phyloP scores from a whole-genome alignment of 2,113 vertebrate genomes.

The Rhodinocichla rosea region DNA sequence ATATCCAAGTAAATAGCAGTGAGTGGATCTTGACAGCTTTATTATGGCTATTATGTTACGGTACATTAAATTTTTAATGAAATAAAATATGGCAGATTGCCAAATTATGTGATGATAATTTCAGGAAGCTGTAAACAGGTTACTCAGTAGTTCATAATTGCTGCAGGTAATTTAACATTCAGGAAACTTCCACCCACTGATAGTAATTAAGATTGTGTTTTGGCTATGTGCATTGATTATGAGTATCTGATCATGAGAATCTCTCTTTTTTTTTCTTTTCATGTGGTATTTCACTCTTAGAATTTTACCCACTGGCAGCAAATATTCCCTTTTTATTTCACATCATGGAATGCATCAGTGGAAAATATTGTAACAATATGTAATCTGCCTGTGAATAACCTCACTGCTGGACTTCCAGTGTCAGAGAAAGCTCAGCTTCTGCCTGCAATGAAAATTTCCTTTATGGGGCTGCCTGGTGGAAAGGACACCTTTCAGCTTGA shows the following conservation, averaged over 20 bases:
- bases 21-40: conserved; percentile 49
- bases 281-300: neutral
- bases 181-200: conserved; percentile 55
- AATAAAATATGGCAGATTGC: conserved; percentile 62
- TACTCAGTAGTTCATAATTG: conserved; percentile 46
- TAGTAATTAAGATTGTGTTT: conserved; percentile 44
- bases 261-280: neutral
- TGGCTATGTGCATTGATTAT: conserved; percentile 23
- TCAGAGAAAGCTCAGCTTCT: neutral
- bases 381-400: neutral
- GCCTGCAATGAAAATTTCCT: neutral
- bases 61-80: conserved; percentile 58
- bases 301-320: neutral
- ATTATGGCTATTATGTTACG: conserved; percentile 43
- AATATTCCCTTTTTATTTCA: neutral
- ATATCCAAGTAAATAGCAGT: conserved; percentile 21
- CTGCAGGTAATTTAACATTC: conserved; percentile 60
- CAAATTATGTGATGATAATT: conserved; percentile 51
- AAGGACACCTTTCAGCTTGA: neutral
- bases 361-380: neutral
- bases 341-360: neutral
- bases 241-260: conserved; percentile 17
- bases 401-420: neutral
- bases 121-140: conserved; percentile 60
- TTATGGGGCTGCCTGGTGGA: neutral